Percentiles rank a stretch among this genome's conserved stretches.
Conservation (phyloP, 2,113 vertebrate species). For the Ochotona princeps region DNA sequence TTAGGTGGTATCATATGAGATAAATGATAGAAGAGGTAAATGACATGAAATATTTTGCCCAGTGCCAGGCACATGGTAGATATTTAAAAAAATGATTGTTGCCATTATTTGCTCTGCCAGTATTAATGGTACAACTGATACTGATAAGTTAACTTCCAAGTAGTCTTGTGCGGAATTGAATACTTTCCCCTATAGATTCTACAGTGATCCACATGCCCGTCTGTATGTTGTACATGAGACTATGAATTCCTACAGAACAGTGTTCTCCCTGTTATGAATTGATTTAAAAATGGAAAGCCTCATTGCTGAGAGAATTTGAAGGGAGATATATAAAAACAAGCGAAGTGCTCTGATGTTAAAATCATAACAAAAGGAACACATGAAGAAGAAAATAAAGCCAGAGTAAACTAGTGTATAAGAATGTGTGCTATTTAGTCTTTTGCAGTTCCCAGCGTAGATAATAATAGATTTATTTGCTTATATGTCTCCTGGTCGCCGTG, state of each 20-base stretch:
- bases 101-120: not conserved
- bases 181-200: not conserved
- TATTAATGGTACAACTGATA: not conserved
- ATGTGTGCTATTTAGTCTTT: not conserved
- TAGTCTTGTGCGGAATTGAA: not conserved
- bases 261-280: not conserved
- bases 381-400: not conserved
- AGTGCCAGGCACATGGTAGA: not conserved
- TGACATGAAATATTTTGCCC: not conserved
- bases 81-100: not conserved
- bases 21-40: conserved; percentile 26
- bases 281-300: not conserved
- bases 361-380: not conserved
- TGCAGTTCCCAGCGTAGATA: not conserved
- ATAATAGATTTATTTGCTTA: not conserved
- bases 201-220: not conserved
- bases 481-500: not conserved
- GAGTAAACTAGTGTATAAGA: not conserved
- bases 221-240: not conserved
- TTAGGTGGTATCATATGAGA: not conserved
- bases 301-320: conserved; percentile 4
- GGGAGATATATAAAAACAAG: not conserved
- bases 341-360: not conserved
- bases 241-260: not conserved
- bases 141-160: not conserved